Evolutionary conservation across 1,140 invertebrate species (phyloP), one percentile per base, ranked within the genome.

Genomic region (Hormaphis cornu): DNA sequence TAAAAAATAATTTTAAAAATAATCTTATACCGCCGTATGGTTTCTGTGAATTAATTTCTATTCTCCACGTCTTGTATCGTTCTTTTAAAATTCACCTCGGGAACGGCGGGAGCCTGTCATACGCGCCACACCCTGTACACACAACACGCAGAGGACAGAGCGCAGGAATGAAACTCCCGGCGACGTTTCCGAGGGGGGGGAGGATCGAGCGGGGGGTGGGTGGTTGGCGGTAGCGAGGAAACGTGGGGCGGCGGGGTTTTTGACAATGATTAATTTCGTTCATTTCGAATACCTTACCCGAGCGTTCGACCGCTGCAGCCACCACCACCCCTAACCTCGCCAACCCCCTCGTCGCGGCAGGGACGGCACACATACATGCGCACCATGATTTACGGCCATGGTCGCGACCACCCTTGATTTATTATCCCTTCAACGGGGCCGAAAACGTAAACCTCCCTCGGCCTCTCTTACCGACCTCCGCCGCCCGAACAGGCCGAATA

Each of bases 251-350:
- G 28, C 14, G 6, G 20, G 44, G 44, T 35, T 50, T 66, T 66
- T 50, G 61, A 66, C 61, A 66, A 24, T 66, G 61, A 66, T 66
- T 66, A 66, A 66, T 66, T 66, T 50, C 18, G 61, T 66, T 50
- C 61, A 48, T 66, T 50, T 50, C 61, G 44, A 66, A 66, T 50
- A 66, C 61, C 61, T 66, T 66, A 50, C 12, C 33, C 42, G 44
- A 26, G 30, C 5, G 20, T 20, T 35, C 42, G 24, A n/a, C 24
- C 44, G 14, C 59, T 24, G 20, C 42, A n/a, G n/a, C n/a, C n/a
- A n/a, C n/a, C n/a, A n/a, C n/a, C n/a, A n/a, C n/a, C n/a, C n/a
- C n/a, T n/a, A n/a, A n/a, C n/a, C n/a, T n/a, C n/a, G n/a, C n/a
- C n/a, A 44, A 42, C 24, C 37, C 24, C 16, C 40, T 18, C 40